phyloP scores from a whole-genome alignment of 2,888 invertebrate genomes.

The Caenorhabditis wallacei region DNA sequence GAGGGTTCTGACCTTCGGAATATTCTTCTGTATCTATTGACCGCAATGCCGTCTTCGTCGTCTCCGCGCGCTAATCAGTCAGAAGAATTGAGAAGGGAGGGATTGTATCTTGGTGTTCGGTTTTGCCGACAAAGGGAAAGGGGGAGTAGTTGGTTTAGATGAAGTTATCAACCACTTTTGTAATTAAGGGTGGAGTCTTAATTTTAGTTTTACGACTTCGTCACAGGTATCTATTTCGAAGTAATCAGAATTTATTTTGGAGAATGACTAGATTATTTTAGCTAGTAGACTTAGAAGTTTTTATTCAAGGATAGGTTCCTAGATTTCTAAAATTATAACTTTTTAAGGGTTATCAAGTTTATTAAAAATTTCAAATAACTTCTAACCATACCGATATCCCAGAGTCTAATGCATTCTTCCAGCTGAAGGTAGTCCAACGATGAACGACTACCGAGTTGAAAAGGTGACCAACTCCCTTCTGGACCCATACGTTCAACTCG shows the following conservation, averaged over 20 bases:
- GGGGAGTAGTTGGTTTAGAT: constrained; percentile 3
- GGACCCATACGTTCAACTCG: constrained; percentile 59
- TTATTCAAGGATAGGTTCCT: too few species aligned
- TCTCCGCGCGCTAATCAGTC: constrained; percentile 42
- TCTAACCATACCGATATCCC: background rate
- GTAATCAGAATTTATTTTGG: too few species aligned
- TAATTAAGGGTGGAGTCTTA: background rate
- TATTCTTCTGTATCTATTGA: constrained; percentile 4
- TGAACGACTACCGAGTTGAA: constrained; percentile 66
- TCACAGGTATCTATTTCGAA: too few species aligned
- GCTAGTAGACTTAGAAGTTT: too few species aligned
- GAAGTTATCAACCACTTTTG: constrained; percentile 20
- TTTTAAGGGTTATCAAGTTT: too few species aligned
- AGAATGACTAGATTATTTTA: too few species aligned
- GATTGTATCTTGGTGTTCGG: constrained; percentile 45
- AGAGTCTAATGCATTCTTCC: background rate
- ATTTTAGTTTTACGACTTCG: too few species aligned
- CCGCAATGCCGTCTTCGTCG: constrained; percentile 20
- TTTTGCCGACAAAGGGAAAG: constrained; percentile 28
- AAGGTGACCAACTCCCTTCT: constrained; percentile 51
- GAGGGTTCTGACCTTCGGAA: constrained; percentile 46
- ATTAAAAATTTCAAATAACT: background rate
- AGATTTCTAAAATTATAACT: too few species aligned
- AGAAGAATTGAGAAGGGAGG: background rate
- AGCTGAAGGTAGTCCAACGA: constrained; percentile 53